Evolutionary conservation across 2,888 invertebrate species (phyloP).

Genomic region (Salpingus planirostris): DNA sequence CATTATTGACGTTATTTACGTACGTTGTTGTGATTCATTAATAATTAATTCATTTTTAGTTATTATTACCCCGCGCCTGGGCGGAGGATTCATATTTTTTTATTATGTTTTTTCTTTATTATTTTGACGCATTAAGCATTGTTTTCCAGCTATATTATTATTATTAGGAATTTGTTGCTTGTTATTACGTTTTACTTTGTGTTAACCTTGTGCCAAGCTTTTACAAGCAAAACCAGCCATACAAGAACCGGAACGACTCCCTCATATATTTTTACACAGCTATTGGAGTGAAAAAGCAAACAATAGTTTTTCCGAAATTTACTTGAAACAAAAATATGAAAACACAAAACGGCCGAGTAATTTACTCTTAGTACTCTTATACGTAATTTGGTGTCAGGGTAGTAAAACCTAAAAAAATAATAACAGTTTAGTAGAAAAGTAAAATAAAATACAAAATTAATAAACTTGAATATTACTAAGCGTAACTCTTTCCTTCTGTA

Average conservation of each 20-base stretch:
- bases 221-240: slow-evolving; percentile 23
- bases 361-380: slow-evolving; percentile 63
- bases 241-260: slow-evolving; percentile 12
- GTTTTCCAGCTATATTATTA: too few relatives aligned
- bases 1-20: too few relatives aligned
- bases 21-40: slow-evolving; percentile 38
- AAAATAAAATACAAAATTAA: slow-evolving; percentile 27
- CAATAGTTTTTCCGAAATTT: slow-evolving; percentile 9
- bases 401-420: slow-evolving; percentile 42
- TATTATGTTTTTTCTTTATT: slow-evolving; percentile 26
- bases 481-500: slow-evolving; percentile 15
- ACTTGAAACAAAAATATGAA: slow-evolving; percentile 15
- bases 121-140: too few relatives aligned
- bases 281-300: slow-evolving; percentile 1
- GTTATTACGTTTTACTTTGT: slow-evolving; percentile 17
- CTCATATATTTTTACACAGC: slow-evolving; percentile 26
- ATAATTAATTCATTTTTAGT: too few relatives aligned
- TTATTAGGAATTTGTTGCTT: slow-evolving; percentile 13
- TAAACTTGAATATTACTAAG: slow-evolving; percentile 11
- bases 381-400: slow-evolving; percentile 87
- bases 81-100: slow-evolving; percentile 8
- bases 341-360: slow-evolving; percentile 45
- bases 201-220: slow-evolving; percentile 31
- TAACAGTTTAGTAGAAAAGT: slow-evolving; percentile 28
- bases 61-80: too few relatives aligned